phyloP scores from a whole-genome alignment of 1,140 invertebrate genomes.

The Calephelis nemesis region DNA sequence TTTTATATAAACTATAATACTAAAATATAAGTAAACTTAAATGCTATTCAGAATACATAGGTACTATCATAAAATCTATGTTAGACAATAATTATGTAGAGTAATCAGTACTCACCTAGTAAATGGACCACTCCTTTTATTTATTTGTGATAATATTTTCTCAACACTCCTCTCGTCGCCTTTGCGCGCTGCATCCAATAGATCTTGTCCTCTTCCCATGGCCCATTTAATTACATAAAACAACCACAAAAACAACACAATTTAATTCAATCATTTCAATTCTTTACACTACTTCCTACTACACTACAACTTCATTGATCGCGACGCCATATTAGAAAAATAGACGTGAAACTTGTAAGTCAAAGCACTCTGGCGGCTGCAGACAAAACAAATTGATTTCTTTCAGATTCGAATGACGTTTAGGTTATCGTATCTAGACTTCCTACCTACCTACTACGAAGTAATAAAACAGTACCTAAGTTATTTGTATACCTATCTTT shows the following conservation, averaged over 20 bases:
- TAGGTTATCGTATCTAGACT: too few species aligned
- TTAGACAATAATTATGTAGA: slow-evolving; percentile 25
- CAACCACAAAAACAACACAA: slow-evolving; percentile 70
- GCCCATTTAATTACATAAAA: slow-evolving; percentile 80
- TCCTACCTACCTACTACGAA: too few species aligned
- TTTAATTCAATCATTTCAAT: slow-evolving; percentile 71
- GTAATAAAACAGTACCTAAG: too few species aligned
- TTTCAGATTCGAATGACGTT: too few species aligned
- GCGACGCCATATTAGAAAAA: slow-evolving; percentile 82
- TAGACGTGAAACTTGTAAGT: slow-evolving; percentile 46
- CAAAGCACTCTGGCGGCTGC: slow-evolving; percentile 75
- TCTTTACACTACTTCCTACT: slow-evolving; percentile 82
- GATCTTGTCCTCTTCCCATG: slow-evolving; percentile 98
- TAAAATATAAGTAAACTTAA: neutral
- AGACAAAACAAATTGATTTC: slow-evolving; percentile 60
- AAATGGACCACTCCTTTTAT: slow-evolving; percentile 94
- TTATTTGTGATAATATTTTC: slow-evolving; percentile 93
- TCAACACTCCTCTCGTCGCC: slow-evolving; percentile 93
- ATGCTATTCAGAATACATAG: neutral
- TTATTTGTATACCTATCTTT: too few species aligned
- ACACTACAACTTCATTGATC: slow-evolving; percentile 88
- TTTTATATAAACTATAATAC: neutral
- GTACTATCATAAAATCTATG: too few species aligned
- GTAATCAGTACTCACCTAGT: slow-evolving; percentile 90
- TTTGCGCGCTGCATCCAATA: slow-evolving; percentile 95